phyloP scores from a whole-genome alignment of 2,113 vertebrate genomes.

The Cyprinodon tularosa region DNA sequence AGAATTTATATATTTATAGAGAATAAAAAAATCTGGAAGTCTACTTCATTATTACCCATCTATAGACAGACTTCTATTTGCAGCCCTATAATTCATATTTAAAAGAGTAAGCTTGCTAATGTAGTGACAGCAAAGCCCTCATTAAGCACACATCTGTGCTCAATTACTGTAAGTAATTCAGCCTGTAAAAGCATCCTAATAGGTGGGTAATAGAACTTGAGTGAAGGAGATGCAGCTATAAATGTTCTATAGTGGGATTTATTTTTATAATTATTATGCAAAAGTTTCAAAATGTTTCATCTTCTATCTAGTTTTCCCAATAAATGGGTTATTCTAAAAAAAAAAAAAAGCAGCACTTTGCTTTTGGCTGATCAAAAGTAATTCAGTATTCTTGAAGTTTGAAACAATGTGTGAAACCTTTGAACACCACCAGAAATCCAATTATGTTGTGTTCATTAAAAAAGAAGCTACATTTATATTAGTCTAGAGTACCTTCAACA shows the following conservation, averaged over 20 bases:
- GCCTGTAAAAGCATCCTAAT: conserved; percentile 40
- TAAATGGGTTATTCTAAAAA: not conserved
- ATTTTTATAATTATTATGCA: not conserved
- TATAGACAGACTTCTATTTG: conserved; percentile 42
- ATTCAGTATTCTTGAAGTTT: conserved; percentile 6
- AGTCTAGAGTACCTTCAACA: conserved; percentile 13
- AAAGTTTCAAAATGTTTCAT: not conserved
- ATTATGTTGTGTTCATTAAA: conserved; percentile 54
- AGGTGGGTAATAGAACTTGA: conserved; percentile 14
- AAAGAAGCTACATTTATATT: conserved; percentile 58
- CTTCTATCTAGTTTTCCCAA: not conserved
- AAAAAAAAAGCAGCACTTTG: conserved; percentile 28
- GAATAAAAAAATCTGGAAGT: conserved; percentile 4
- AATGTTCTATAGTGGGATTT: conserved; percentile 1
- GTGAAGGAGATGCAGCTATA: conserved; percentile 9
- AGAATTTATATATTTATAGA: conserved; percentile 32
- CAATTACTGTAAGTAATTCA: conserved; percentile 58
- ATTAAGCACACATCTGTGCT: conserved; percentile 48
- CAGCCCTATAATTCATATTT: conserved; percentile 29
- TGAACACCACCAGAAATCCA: conserved; percentile 59
- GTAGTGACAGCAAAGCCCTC: conserved; percentile 36
- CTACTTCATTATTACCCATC: conserved; percentile 13
- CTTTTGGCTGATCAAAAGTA: conserved; percentile 45
- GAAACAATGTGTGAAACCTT: conserved; percentile 53
- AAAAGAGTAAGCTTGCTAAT: conserved; percentile 38